phyloP scores from a whole-genome alignment of 1,140 invertebrate species.

The Cyrtorhinus lividipennis region DNA sequence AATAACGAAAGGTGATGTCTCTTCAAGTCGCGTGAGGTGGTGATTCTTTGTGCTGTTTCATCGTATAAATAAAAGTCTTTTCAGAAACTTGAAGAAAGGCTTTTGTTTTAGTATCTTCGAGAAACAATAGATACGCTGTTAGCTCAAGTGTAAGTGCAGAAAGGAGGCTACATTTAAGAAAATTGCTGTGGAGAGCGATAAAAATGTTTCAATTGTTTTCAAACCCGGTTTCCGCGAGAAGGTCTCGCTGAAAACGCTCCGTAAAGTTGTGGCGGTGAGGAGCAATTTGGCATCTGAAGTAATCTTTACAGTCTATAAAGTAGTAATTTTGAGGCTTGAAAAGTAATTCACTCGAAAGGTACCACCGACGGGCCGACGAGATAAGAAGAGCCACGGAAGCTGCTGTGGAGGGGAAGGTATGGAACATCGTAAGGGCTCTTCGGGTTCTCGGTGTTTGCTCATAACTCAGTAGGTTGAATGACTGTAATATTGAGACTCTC shows the following conservation, averaged over 20 bases:
- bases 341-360: constrained; percentile 10
- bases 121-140: neutral
- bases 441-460: neutral
- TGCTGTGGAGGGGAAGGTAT: neutral
- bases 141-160: neutral
- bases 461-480: neutral
- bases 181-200: neutral
- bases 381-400: neutral
- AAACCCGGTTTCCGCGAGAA: neutral
- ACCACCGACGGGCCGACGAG: neutral
- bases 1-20: too few species aligned
- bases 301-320: neutral
- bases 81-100: too few species aligned
- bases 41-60: too few species aligned
- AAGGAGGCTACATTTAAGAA: neutral
- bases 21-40: too few species aligned
- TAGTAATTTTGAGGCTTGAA: neutral
- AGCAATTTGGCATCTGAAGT: neutral
- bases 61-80: too few species aligned
- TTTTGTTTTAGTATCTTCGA: neutral
- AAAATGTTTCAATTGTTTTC: neutral
- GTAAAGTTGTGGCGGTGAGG: neutral
- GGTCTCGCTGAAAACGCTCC: neutral
- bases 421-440: constrained; percentile 10
- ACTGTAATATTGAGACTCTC: neutral